These are phyloP conservation scores for Lepeophtheirus nordmannii DNA, from an alignment of 2,888 invertebrate genomes.

Conservation along the genomic window DNA sequence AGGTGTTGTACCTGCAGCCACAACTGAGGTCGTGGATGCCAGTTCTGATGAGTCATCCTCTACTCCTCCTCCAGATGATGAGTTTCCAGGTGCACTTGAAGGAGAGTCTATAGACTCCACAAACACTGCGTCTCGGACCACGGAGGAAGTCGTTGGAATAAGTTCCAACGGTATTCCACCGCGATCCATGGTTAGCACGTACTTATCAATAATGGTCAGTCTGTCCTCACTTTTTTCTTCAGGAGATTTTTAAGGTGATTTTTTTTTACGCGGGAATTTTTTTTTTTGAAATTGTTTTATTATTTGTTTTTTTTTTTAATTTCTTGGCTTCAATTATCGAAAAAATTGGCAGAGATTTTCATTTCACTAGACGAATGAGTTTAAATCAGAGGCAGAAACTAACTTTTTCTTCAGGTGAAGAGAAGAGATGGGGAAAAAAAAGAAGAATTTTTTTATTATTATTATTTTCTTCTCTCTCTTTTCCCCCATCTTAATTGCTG, in stretches of 20 bases:
- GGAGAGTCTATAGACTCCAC: neutral
- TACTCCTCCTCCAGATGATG: neutral
- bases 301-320: neutral
- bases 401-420: neutral
- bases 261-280: neutral
- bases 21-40: constrained; percentile 1
- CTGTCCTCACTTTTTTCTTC: neutral
- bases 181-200: constrained; percentile 4
- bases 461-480: neutral
- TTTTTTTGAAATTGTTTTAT: neutral
- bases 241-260: too few species aligned
- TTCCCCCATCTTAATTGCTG: neutral
- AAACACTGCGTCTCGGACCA: constrained; percentile 5
- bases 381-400: constrained; percentile 3
- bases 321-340: neutral
- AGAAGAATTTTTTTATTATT: neutral
- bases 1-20: neutral
- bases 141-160: constrained; percentile 4
- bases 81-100: neutral
- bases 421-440: neutral
- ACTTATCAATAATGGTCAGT: constrained; percentile 2
- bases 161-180: neutral
- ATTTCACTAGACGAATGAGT: neutral
- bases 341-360: constrained; percentile 6
- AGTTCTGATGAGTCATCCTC: neutral